Conservation (phyloP, 2,797 vertebrate genomes). For the Percopsis omiscomaycus region DNA sequence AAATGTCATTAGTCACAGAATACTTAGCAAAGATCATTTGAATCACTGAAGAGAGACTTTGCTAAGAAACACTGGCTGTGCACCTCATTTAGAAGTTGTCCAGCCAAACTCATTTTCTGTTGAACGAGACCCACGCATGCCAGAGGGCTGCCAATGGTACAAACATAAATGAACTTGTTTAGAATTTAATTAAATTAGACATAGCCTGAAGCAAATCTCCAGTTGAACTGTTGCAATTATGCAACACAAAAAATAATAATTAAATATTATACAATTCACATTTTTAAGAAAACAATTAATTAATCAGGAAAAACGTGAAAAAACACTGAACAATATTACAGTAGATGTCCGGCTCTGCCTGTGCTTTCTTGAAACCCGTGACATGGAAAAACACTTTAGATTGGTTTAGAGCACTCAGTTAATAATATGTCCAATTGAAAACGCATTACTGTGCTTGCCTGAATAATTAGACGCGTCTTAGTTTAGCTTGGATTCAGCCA, state of each 20-base stretch:
- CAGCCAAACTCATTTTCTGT: constrained; percentile 27
- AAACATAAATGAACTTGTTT: constrained; percentile 39
- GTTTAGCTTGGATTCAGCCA: constrained; percentile 78
- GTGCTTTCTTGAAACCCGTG: constrained; percentile 23
- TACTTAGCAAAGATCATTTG: constrained; percentile 39
- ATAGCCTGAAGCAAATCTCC: constrained; percentile 44
- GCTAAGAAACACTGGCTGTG: constrained; percentile 27
- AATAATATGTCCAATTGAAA: constrained; percentile 79
- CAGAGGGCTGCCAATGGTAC: background rate
- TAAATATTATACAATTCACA: constrained; percentile 40
- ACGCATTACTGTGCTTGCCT: constrained; percentile 79
- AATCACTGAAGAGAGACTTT: constrained; percentile 26
- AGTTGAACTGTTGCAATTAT: constrained; percentile 53
- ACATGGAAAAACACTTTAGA: constrained; percentile 50
- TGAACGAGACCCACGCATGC: constrained; percentile 23
- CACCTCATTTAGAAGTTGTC: constrained; percentile 21
- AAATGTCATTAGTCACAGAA: constrained; percentile 44
- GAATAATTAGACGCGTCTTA: constrained; percentile 72
- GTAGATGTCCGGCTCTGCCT: constrained; percentile 16
- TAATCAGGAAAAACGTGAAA: background rate
- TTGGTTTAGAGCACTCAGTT: constrained; percentile 75
- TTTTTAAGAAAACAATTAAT: constrained; percentile 16
- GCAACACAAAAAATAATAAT: constrained; percentile 44
- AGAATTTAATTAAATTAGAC: constrained; percentile 54
- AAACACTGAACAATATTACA: background rate